Percentiles rank a stretch among this genome's conserved stretches.
phyloP scores from a whole-genome alignment of 2,888 invertebrate species.

The Emmelina monodactyla region DNA sequence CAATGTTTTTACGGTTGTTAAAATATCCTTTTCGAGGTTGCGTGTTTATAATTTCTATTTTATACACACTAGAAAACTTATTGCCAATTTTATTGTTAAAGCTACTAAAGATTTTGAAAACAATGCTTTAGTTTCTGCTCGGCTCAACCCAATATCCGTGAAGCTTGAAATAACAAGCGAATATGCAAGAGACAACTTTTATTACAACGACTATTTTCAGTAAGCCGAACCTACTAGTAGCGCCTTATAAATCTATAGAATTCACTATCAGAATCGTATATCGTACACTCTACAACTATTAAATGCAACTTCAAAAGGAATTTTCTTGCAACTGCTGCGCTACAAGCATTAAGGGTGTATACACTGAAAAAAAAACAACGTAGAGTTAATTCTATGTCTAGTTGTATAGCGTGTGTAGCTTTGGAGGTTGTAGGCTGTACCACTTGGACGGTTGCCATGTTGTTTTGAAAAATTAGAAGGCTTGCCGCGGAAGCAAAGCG shows the following conservation, averaged over 20 bases:
- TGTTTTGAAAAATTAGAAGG: conserved; percentile 53
- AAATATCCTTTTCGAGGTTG: no score
- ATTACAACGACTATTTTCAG: not conserved
- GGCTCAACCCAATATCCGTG: no score
- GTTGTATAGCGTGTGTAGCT: no score
- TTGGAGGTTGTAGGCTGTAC: not conserved
- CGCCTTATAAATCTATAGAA: conserved; percentile 25
- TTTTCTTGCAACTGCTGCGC: no score
- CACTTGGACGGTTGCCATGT: conserved; percentile 44
- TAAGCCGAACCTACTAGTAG: conserved; percentile 11
- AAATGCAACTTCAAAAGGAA: not conserved
- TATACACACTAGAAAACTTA: no score
- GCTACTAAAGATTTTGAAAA: no score
- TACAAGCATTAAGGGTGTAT: no score
- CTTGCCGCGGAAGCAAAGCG: conserved; percentile 14
- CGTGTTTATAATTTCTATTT: no score
- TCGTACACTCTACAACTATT: not conserved
- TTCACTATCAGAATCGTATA: conserved; percentile 28
- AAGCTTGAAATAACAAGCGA: not conserved
- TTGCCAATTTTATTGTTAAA: no score
- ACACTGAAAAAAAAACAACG: not conserved
- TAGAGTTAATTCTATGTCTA: no score
- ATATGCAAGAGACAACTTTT: conserved; percentile 1
- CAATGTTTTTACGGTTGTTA: no score
- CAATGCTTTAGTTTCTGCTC: no score